Percentiles rank a stretch among this genome's conserved stretches.
These are phyloP conservation scores for Myotis daubentonii DNA, from an alignment of 2,797 vertebrate species.

Conservation along the genomic window DNA sequence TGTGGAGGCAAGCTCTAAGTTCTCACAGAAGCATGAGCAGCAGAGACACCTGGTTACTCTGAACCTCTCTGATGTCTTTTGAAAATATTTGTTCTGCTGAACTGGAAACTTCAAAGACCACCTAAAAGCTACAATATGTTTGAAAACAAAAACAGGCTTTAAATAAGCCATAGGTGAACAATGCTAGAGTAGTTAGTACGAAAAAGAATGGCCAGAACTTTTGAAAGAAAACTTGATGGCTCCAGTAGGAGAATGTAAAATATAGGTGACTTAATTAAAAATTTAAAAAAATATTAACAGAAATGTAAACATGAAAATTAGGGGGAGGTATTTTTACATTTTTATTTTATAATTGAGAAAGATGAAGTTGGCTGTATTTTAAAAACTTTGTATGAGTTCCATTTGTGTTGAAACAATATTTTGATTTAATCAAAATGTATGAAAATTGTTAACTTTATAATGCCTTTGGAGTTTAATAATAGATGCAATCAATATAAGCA, in stretches of 20 bases:
- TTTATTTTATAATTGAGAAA: background rate
- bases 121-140: background rate
- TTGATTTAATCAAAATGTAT: background rate
- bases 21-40: conserved; percentile 18
- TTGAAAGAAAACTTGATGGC: background rate
- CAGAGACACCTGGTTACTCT: background rate
- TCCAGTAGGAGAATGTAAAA: background rate
- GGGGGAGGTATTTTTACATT: background rate
- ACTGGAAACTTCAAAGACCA: conserved; percentile 6
- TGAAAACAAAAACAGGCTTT: conserved; percentile 30
- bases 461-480: conserved; percentile 1
- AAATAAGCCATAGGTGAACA: background rate
- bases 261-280: background rate
- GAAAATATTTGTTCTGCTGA: conserved; percentile 47
- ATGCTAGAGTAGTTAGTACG: background rate
- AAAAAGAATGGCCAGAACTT: background rate
- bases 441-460: background rate
- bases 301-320: background rate
- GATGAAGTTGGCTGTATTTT: background rate
- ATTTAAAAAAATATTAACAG: background rate
- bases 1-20: conserved; percentile 29
- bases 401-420: background rate
- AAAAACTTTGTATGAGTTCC: background rate
- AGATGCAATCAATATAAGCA: background rate
- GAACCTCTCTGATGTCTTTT: conserved; percentile 7